Evolutionary conservation across 2,113 vertebrate species (phyloP), one percentile per base, ranked within the genome.

Genomic region (Taurulus bubalis): DNA sequence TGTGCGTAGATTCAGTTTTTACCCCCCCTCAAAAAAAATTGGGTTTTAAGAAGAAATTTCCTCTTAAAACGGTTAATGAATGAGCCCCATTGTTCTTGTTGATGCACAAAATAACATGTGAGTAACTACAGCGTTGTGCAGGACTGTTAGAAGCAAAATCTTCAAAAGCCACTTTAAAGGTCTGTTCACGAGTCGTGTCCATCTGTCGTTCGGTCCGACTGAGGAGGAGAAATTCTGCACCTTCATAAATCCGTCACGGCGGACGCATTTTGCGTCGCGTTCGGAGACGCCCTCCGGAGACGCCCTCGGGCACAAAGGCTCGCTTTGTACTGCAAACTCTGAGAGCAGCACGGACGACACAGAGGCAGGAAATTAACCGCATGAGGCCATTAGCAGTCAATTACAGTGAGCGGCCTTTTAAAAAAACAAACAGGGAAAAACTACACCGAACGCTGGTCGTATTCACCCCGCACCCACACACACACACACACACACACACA

Each of bases 211-310:
- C 58, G 32, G 49, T 26, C 62, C 68, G 82, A 74, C 74, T 72
- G 83, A 84, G 18, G 65, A 40, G 8, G 74, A 72, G 71, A 60
- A 88, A 85, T 81, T 85, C 78, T 49, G 79, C 84, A 85, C 80
- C 83, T 75, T 74, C 80, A 79, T 79, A 85, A 88, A 91, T 85
- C 87, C 78, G 76, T 83, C 87, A 53, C 14, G 60, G 64, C 26
- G 24, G 55, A 62, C n/a, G 62, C 18, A 14, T 16, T 16, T 62
- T 83, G 71, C 65, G 2, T 38, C 26, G 68, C 0, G 60, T 32
- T 79, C 53, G 32, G 66, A 78, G 71, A 87, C 53, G 40, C 73
- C 74, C 65, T 30, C 38, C n/a, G n/a, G n/a, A n/a, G 53, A 45
- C 4, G 36, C 36, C 36, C 36, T 40, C 2, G 42, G 42, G 42